phyloP scores from a whole-genome alignment of 2,113 vertebrate species.

The Elephas maximus region DNA sequence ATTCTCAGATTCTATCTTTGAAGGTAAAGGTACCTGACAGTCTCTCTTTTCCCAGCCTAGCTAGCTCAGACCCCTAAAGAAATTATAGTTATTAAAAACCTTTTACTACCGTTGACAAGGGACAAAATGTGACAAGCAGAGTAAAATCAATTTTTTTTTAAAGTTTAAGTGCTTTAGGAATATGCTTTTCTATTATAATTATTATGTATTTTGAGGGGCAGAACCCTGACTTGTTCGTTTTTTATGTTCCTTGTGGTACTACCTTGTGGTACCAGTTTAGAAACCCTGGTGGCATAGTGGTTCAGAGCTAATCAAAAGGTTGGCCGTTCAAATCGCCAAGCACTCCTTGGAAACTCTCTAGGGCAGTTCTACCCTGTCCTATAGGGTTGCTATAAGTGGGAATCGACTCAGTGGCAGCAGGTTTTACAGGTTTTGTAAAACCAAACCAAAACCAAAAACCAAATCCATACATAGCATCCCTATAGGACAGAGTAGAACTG shows the following conservation, averaged over 20 bases:
- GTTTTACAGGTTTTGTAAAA: too few relatives aligned
- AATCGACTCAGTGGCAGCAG: too few relatives aligned
- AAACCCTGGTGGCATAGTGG: too few relatives aligned
- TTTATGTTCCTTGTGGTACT: slow-evolving; percentile 2
- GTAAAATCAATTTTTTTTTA: slow-evolving; percentile 33
- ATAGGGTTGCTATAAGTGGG: too few relatives aligned
- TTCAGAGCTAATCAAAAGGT: too few relatives aligned
- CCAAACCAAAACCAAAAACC: too few relatives aligned
- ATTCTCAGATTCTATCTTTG: not conserved
- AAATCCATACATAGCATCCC: too few relatives aligned
- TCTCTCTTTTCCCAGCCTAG: not conserved
- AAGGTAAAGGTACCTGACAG: not conserved
- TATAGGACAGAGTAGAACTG: too few relatives aligned
- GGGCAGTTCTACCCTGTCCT: too few relatives aligned
- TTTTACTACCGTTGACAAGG: not conserved
- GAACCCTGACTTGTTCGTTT: not conserved
- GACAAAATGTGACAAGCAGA: slow-evolving; percentile 1
- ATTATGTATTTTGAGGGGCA: not conserved
- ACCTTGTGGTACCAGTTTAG: too few relatives aligned
- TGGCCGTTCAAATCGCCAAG: too few relatives aligned
- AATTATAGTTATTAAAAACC: slow-evolving; percentile 22
- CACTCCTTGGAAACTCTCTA: too few relatives aligned
- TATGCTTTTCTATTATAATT: slow-evolving; percentile 26
- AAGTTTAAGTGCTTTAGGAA: not conserved
- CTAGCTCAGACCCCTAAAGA: not conserved